Evolutionary conservation across 2,113 vertebrate species (phyloP), one percentile per base, ranked within the genome.

Genomic region (Onychostoma macrolepis): DNA sequence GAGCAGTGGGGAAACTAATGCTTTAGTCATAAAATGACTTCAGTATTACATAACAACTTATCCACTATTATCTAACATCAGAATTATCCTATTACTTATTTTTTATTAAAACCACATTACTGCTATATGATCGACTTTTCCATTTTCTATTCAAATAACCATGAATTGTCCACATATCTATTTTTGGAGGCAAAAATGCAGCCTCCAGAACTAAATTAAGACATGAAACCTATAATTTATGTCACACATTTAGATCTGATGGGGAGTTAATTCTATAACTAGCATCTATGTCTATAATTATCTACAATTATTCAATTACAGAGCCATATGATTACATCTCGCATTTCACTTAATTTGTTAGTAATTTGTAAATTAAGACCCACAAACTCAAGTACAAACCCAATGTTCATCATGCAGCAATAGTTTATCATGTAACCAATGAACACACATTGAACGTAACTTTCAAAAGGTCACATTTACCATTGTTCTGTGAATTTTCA

Each of bases 281-380:
- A 45, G 56, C 12, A 65, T 65, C 7, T 38, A 38, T 80, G 24
- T 78, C 28, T 80, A 63, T 80, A 43, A 65, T 81, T 65, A 28
- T 28, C 36, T 43, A 17, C 6, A 61, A 41, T 80, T 65, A 65
- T 43, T 63, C 13, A 45, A 45, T 81, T 65, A 65, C 17, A 45
- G 1, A 81, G 12, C 36, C 15, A 11, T 28, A 28, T 28, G 15
- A 10, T 61, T 13, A 13, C 24, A n/a, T 65, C n/a, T 81, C 3
- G 61, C 78, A 63, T 63, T 41, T 61, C 5, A 28, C 36, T 26
- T 43, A 7, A 61, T n/a, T 56, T n/a, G 19, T 24, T 17, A 7
- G 65, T 63, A 24, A 58, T 58, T 67, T 30, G 63, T 33, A 19
- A 48, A 28, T 11, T 19, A 21, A 56, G 17, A 56, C 41, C 45